Base-by-base conservation (phyloP, 2,113 vertebrate genomes). In the Pollachius pollachius region DNA sequence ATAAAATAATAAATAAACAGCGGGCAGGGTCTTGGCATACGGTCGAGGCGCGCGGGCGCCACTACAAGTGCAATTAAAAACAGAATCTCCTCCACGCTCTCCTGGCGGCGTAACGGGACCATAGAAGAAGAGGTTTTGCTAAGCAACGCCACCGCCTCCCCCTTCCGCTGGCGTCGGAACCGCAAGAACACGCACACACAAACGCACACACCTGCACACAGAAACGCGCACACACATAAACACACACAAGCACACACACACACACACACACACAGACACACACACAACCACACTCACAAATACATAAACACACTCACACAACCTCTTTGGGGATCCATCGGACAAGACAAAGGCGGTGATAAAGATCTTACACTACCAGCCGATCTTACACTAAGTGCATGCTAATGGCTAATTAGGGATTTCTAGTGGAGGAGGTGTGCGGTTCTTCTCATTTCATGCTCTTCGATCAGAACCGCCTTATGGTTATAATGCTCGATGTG, bases 401-500 rank as follows among this genome's bases (percentile, higher is more conserved):
- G 75, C 79, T 89, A 82, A 83, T 86, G 81, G 81, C 11, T 87
- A 86, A 91, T 89, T 89, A 86, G 78, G 80, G 41, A 13, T 48
- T 48, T 48, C 41, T 9, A 48, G 41, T 6, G 6, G 41, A 13
- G 9, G 12, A 13, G 41, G 8, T 48, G 41, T 9, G 12, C 41
- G 12, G 41, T 48, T 48, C 41, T 48, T 9, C 41, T 48, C 41
- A 13, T 13, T 48, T 48, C 41, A 48, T 48, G 41, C 41, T 48
- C 41, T 13, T 12, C 41, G 41, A 13, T 48, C 41, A 13, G 41
- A 48, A 48, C 41, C 41, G 12, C 41, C 41, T 48, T 9, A 13
- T 13, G 41, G 41, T 13, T 13, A 11, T 48, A 48, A 48, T 48
- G 9, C 12, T 11, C 5, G 12, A 13, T 48, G 41, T 48, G 4